These are phyloP conservation scores for Aepyceros melampus DNA, from an alignment of 2,113 vertebrate genomes.

Conservation along the genomic window DNA sequence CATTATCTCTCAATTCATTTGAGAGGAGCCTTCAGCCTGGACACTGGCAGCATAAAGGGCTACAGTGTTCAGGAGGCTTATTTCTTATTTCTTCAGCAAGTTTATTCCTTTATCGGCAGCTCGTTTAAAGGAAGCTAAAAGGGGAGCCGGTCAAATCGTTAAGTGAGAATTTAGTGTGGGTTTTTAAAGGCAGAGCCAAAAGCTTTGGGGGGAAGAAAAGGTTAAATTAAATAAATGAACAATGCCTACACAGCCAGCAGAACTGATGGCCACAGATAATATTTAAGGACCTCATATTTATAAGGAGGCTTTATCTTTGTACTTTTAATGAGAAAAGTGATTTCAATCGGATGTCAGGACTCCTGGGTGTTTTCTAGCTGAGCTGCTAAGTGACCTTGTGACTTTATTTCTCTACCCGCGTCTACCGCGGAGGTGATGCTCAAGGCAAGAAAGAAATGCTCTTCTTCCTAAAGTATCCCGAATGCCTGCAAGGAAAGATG, in stretches of 20 bases:
- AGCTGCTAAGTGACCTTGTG: not conserved
- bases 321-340: slow-evolving; percentile 47
- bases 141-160: slow-evolving; percentile 15
- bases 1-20: slow-evolving; percentile 75
- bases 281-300: not conserved
- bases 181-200: slow-evolving; percentile 48
- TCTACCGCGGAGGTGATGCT: not conserved
- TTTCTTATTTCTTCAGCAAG: slow-evolving; percentile 60
- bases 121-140: slow-evolving; percentile 45
- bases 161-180: slow-evolving; percentile 59
- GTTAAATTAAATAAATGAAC: slow-evolving; percentile 54
- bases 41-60: slow-evolving; percentile 59
- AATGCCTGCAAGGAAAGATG: not conserved
- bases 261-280: not conserved
- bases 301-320: not conserved
- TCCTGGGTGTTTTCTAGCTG: not conserved
- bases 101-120: slow-evolving; percentile 59
- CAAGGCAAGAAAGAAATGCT: not conserved
- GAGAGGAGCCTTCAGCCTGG: slow-evolving; percentile 59
- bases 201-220: not conserved
- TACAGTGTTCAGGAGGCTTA: slow-evolving; percentile 26
- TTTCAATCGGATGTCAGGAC: not conserved
- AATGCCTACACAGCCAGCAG: not conserved
- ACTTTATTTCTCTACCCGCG: not conserved
- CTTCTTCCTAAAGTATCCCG: not conserved